A percentile compares a stretch with the other conserved stretches of the same genome.
Evolutionary conservation across 1,140 invertebrate species (phyloP).

Genomic region (Caenorhabditis brenneri): DNA sequence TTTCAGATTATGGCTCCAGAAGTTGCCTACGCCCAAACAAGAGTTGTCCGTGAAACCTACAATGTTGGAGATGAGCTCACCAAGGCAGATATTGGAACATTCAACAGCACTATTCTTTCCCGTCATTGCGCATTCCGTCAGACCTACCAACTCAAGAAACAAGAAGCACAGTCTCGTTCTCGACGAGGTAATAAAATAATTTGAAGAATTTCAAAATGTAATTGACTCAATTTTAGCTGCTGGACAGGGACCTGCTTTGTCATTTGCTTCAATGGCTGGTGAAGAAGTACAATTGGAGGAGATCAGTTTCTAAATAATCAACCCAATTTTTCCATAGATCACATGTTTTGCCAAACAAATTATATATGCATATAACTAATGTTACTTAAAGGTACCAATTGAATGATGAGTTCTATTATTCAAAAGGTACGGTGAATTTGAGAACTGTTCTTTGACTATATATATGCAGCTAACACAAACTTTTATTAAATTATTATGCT

Average conservation of each 20-base stretch:
- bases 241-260: constrained; percentile 52
- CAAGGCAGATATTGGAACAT: neutral
- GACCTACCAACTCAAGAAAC: constrained; percentile 51
- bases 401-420: neutral
- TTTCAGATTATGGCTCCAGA: constrained; percentile 30
- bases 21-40: constrained; percentile 18
- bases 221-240: constrained; percentile 45
- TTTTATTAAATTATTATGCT: neutral
- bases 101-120: constrained; percentile 60
- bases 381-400: constrained; percentile 14
- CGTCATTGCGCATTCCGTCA: constrained; percentile 57
- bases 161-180: constrained; percentile 29
- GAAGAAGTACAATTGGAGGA: constrained; percentile 63
- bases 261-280: constrained; percentile 62
- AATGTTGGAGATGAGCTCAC: constrained; percentile 57
- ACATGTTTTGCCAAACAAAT: constrained; percentile 30
- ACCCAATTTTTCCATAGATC: neutral
- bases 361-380: neutral
- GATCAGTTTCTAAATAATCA: constrained; percentile 56
- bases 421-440: neutral
- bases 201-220: neutral
- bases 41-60: constrained; percentile 18
- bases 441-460: constrained; percentile 23
- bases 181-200: constrained; percentile 51
- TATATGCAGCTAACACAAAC: neutral